A percentile compares a stretch with the other conserved stretches of the same genome.
Evolutionary conservation across 1,140 invertebrate species (phyloP).

Genomic region (Bombus huntii): DNA sequence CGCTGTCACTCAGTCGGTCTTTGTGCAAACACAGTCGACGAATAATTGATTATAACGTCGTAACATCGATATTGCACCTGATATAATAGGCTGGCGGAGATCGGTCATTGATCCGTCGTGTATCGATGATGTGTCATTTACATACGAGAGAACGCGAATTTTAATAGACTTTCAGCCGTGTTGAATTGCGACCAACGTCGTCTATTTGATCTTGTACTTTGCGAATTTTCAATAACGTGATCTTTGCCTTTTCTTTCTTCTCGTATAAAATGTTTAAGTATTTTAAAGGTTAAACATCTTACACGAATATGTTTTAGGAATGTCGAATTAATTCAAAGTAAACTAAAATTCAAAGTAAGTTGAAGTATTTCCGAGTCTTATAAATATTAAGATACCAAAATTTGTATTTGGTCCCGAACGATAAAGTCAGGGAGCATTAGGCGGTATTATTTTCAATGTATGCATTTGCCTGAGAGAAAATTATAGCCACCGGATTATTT

Average conservation of each 20-base stretch:
- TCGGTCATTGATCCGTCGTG: not conserved
- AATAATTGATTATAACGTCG: slow-evolving; percentile 1
- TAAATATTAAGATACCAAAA: not conserved
- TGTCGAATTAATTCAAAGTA: too few relatives aligned
- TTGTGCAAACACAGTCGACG: not conserved
- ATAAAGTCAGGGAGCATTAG: not conserved
- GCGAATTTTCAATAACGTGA: not conserved
- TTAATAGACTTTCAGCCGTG: not conserved
- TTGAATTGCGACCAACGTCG: not conserved
- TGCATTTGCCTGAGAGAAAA: not conserved
- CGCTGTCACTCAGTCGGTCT: not conserved
- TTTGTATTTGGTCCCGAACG: not conserved
- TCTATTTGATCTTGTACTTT: not conserved
- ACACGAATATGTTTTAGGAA: not conserved
- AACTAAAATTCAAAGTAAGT: too few relatives aligned
- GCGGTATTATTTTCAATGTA: not conserved
- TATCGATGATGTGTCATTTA: not conserved
- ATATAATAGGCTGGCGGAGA: not conserved
- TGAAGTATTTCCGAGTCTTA: too few relatives aligned
- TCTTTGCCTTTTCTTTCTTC: fast-evolving
- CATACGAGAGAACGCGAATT: not conserved
- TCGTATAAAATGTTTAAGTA: not conserved
- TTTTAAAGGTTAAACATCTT: not conserved
- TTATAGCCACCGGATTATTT: slow-evolving; percentile 11
- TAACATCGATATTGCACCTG: slow-evolving; percentile 4